Base-by-base conservation (phyloP, 1,140 invertebrate species). In the Neocloeon triangulifer region DNA sequence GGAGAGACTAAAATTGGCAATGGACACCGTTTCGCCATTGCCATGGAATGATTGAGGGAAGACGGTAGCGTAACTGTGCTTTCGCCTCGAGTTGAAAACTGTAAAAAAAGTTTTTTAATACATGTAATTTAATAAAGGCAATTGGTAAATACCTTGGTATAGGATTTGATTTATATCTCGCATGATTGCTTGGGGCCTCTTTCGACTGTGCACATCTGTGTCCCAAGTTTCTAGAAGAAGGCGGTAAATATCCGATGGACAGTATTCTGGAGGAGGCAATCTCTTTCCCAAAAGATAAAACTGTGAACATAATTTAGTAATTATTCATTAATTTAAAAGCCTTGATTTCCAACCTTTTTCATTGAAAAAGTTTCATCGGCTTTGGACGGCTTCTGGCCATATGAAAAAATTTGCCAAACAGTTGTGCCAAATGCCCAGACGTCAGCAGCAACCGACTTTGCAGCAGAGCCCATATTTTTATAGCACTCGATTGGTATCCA, bases 161-260 rank as follows among this genome's bases (percentile, higher is more conserved):
- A 77, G 49, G 43, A 79, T 66, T 49, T 78, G 73, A 52, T 79
- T 75, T 26, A 81, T 68, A 53, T 84, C 77, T 53, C 79, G 61
- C 64, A 79, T 73, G 38, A 81, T 69, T 25, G 68, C 68, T 50
- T 84, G 79, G 25, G 79, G 74, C 39, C 70, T 65, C 48, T 76
- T 77, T 9, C 74, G 53, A 13, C 55, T 51, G 18, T 69, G 62
- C 3, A 70, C 69, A 43, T 78, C 66, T 14, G 65, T 48, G 34
- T 69, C 62, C 92, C 92, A 98, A 43, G 88, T 88, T 41, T 81
- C 72, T 12, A 58, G 51, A 65, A 96, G 88, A 14, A 95, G 56
- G 37, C 64, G 56, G 50, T 78, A 88, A 28, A 97, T 72, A 43
- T 80, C 75, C 3, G 51, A 37, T 12, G 85, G 80, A 51, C 86